Evolutionary conservation across 2,113 vertebrate genomes (phyloP), one percentile per base, ranked within the genome.

Genomic region (Aplodontia rufa): DNA sequence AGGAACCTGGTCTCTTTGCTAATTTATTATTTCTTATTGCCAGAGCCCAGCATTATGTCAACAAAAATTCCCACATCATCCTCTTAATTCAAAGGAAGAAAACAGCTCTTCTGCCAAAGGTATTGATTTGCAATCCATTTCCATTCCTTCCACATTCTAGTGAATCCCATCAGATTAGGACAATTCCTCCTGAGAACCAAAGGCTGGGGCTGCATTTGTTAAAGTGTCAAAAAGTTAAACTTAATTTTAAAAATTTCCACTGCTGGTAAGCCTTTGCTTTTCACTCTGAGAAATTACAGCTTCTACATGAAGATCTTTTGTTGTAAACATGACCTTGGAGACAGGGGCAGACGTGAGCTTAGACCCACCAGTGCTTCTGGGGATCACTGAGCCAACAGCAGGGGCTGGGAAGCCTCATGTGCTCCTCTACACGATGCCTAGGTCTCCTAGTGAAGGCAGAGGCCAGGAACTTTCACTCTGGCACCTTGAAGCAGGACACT

Each of bases 381-480:
- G 92, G 93, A 49, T 49, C 93, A 16, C 71, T 76, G 83, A 80
- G 53, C 28, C 84, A 80, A 79, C 92, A 81, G 69, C 51, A 78
- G 78, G 58, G 47, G 28, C 78, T 26, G 51, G 79, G 71, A 89
- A 19, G 11, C 35, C 49, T 26, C 13, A 8, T 26, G 5, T 40
- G 32, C 2, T 32, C 0, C 10, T 10, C 37, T 60, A 71, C 76
- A 40, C n/a, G 22, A 71, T 53, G 78, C 75, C 93, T 94, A n/a
- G 49, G 53, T 94, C 91, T 17, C 80, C 14, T 69, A 88, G 92
- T 80, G 74, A 90, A 95, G 58, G 76, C 64, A 91, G 90, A 42
- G 74, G 24, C 74, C 30, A 35, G 76, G n/a, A 40, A 17, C 9
- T 26, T 78, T 40, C 60, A 9, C 22, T 30, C n/a, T 28, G n/a